phyloP scores from a whole-genome alignment of 2,797 vertebrate genomes.

The Oryzias dopingdopingensis region DNA sequence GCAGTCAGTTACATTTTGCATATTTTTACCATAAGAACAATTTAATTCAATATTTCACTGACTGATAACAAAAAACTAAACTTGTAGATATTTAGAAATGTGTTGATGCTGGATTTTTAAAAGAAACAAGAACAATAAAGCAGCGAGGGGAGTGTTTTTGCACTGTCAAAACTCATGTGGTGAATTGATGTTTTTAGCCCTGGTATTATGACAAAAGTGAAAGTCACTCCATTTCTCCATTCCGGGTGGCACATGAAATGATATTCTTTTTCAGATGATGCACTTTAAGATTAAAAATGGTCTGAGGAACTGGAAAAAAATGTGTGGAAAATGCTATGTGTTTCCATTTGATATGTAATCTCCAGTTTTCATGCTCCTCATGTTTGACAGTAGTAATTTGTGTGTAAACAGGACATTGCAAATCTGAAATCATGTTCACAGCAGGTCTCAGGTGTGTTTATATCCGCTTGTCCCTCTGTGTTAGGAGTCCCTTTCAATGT shows the following conservation, averaged over 20 bases:
- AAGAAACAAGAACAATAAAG: too few species aligned
- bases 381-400: conserved; percentile 52
- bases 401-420: conserved; percentile 31
- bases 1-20: too few species aligned
- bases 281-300: conserved; percentile 23
- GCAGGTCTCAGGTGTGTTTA: conserved; percentile 1
- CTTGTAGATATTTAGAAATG: too few species aligned
- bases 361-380: conserved; percentile 33
- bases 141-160: background rate
- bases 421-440: conserved; percentile 21
- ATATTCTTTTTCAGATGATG: conserved; percentile 13
- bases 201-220: background rate
- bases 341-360: conserved; percentile 62
- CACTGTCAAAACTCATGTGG: background rate
- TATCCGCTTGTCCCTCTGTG: background rate
- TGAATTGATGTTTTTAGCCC: conserved; percentile 11
- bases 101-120: too few species aligned
- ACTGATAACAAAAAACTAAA: too few species aligned
- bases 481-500: conserved; percentile 8
- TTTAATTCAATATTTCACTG: too few species aligned
- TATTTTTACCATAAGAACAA: too few species aligned
- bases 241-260: conserved; percentile 18
- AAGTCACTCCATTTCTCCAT: conserved; percentile 22
- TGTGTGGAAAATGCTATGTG: conserved; percentile 39
- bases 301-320: conserved; percentile 37